Evolutionary conservation across 1,140 invertebrate species (phyloP), one percentile per base, ranked within the genome.

Genomic region (Centruroides vittatus): DNA sequence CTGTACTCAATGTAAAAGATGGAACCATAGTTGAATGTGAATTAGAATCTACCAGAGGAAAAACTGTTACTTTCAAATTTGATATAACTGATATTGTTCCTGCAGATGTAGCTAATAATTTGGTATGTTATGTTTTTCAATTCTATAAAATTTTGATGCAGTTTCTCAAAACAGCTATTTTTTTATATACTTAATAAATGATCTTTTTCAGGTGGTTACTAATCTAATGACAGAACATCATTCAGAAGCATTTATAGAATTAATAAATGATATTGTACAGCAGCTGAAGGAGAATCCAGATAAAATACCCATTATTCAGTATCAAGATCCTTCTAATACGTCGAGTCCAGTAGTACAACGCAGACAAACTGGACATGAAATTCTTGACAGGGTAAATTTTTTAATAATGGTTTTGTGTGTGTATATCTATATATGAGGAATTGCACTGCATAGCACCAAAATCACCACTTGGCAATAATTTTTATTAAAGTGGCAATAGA

Each of bases 51-150:
- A 86, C 86, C 63, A 93, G 93, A 74, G 85, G 89, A 67, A 93
- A 92, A 75, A 91, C 88, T 41, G 88, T 93, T 62, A 93, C 88
- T 13, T 97, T 96, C 73, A 92, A 91, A 76, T 96, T 95, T 74
- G 88, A 92, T 73, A 81, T 88, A 57, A 84, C 86, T 58, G 90
- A 93, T 70, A 88, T 92, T 65, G 86, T 89, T 68, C 88, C 91
- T 0, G 82, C 82, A 59, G 91, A 94, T 70, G 90, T 96, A 62
- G 88, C 91, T 52, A 89, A 87, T 68, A 92, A 93, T 73, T 78
- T 96, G 78, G 88, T 93, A 71, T 81, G 73, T 53, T 53, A 53
- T 53, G 8, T 53, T 34, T 53, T 23, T 23, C 23, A 34, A 34
- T 34, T 53, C 8, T 53, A 23, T 41, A 41, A 41, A 41, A 8